Conservation (phyloP, 2,113 vertebrate species). For the Labeo rohita region DNA sequence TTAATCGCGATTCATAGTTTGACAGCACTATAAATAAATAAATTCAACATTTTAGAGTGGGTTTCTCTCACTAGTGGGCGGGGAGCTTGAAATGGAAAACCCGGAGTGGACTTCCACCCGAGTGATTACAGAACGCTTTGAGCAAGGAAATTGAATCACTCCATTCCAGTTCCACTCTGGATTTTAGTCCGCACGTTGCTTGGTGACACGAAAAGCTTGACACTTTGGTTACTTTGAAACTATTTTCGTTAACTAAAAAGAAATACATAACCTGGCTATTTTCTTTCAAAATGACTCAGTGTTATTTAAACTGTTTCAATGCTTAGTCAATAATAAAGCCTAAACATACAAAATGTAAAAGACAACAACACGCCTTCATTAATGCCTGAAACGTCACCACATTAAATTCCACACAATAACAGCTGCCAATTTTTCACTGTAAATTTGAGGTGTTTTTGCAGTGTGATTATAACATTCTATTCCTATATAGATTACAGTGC, state of each 20-base stretch:
- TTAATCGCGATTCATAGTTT: too few species aligned
- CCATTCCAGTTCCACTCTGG: background rate
- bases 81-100: background rate
- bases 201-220: background rate
- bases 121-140: background rate
- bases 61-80: background rate
- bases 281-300: background rate
- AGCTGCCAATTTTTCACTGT: background rate
- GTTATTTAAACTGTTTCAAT: background rate
- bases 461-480: background rate
- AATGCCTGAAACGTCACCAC: background rate
- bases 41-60: background rate
- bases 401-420: background rate
- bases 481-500: background rate
- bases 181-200: background rate
- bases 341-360: background rate
- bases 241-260: background rate
- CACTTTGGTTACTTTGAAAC: conserved; percentile 13
- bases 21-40: too few species aligned
- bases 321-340: background rate
- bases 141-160: background rate
- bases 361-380: background rate
- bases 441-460: background rate
- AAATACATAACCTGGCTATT: background rate
- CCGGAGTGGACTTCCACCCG: background rate